Conservation (phyloP, 1,140 invertebrate genomes). For the Chrysopa pallens region DNA sequence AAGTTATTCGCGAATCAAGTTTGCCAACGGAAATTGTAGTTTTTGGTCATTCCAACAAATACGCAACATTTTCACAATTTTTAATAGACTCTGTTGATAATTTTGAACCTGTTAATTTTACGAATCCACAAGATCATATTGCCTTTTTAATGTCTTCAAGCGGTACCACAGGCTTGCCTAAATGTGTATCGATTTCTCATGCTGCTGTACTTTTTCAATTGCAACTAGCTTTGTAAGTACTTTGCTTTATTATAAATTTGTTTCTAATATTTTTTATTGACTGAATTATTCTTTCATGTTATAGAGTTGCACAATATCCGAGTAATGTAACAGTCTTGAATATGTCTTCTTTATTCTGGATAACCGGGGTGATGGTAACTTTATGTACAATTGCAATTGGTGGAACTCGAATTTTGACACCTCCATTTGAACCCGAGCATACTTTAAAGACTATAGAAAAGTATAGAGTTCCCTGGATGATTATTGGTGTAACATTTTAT, state of each 20-base stretch:
- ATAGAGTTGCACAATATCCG: too few species aligned
- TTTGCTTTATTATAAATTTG: too few species aligned
- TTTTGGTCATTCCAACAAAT: slow-evolving; percentile 10
- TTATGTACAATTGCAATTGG: slow-evolving; percentile 11
- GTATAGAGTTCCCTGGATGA: slow-evolving; percentile 19
- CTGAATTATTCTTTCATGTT: too few species aligned
- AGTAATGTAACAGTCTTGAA: slow-evolving; percentile 1
- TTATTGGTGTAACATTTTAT: slow-evolving; percentile 18
- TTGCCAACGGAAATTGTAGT: slow-evolving; percentile 14
- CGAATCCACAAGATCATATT: slow-evolving; percentile 13
- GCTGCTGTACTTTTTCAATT: slow-evolving; percentile 4
- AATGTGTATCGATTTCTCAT: slow-evolving; percentile 59
- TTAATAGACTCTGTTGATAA: neutral
- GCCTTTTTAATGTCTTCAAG: slow-evolving; percentile 37
- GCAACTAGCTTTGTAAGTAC: neutral
- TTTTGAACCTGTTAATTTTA: slow-evolving; percentile 4
- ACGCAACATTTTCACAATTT: slow-evolving; percentile 1
- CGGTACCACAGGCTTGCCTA: slow-evolving; percentile 65
- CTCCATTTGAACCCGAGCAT: slow-evolving; percentile 17
- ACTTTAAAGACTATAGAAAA: slow-evolving; percentile 21
- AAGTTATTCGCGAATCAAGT: slow-evolving; percentile 9
- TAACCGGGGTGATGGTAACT: slow-evolving; percentile 10
- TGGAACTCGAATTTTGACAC: slow-evolving; percentile 14
- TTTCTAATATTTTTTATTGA: too few species aligned
- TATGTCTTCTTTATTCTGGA: slow-evolving; percentile 14